Evolutionary conservation across 2,113 vertebrate species (phyloP).

Genomic region (Natator depressus): DNA sequence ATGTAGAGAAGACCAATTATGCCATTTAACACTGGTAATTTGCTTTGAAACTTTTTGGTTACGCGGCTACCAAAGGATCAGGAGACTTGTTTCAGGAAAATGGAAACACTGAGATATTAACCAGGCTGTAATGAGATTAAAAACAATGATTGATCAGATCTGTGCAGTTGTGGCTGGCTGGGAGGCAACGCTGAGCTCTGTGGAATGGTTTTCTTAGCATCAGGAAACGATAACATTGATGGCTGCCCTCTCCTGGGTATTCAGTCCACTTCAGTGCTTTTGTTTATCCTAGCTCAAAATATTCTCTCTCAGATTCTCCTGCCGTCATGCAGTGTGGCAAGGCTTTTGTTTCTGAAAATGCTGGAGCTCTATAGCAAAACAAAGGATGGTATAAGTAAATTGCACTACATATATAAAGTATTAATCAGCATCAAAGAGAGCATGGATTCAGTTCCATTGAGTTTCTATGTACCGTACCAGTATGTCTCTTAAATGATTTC

Average conservation of each 20-base stretch:
- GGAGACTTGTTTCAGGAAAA: slow-evolving; percentile 19
- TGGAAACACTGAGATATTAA: background rate
- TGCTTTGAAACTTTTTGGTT: slow-evolving; percentile 8
- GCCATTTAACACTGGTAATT: slow-evolving; percentile 39
- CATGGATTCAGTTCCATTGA: background rate
- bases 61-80: slow-evolving; percentile 12
- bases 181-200: background rate
- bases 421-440: background rate
- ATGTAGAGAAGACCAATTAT: slow-evolving; percentile 38
- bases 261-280: slow-evolving; percentile 30
- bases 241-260: background rate
- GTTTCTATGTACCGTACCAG: background rate
- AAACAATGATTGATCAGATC: background rate
- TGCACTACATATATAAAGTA: background rate
- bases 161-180: slow-evolving; percentile 7
- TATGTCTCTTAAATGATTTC: background rate
- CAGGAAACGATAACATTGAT: background rate
- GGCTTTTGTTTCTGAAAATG: background rate
- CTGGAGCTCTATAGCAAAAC: background rate
- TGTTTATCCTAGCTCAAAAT: slow-evolving; percentile 6
- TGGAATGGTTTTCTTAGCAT: background rate
- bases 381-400: background rate
- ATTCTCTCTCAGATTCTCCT: background rate
- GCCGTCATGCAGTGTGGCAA: background rate
- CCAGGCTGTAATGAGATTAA: slow-evolving; percentile 12